These are phyloP conservation scores for Drosophila vallismaia DNA, from an alignment of 2,888 invertebrate species.

Conservation along the genomic window DNA sequence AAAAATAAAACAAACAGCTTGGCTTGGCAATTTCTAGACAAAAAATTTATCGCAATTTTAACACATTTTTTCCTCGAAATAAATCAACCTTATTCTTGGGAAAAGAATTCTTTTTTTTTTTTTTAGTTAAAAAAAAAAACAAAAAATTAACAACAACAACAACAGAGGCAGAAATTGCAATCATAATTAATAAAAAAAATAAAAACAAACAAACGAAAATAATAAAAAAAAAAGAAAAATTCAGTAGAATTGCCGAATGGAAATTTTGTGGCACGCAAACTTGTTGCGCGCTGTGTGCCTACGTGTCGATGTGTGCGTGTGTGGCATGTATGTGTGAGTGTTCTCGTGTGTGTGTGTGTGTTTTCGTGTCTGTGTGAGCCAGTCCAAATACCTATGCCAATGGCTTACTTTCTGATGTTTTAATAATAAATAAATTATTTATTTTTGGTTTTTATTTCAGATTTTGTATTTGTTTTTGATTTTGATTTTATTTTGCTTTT, in stretches of 20 bases:
- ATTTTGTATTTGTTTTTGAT: conserved; percentile 9
- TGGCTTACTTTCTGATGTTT: conserved; percentile 59
- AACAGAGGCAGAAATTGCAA: conserved; percentile 5
- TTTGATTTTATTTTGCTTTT: conserved; percentile 24
- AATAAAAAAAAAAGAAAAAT: conserved; percentile 12
- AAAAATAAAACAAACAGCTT: not conserved
- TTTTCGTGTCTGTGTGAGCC: conserved; percentile 15
- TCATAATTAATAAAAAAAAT: conserved; percentile 21
- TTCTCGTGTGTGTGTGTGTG: conserved; percentile 19
- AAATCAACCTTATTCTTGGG: no score
- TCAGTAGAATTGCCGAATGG: conserved; percentile 47
- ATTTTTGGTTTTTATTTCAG: conserved; percentile 30
- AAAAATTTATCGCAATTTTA: not conserved
- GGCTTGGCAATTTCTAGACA: not conserved
- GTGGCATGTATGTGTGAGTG: conserved; percentile 8
- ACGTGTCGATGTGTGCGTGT: conserved; percentile 14
- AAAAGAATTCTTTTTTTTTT: no score
- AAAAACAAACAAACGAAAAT: conserved; percentile 16
- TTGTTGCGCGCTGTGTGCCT: conserved; percentile 56
- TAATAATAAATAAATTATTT: conserved; percentile 53
- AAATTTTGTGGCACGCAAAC: conserved; percentile 73
- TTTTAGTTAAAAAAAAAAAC: no score
- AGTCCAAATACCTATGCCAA: conserved; percentile 9
- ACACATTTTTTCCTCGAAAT: not conserved
- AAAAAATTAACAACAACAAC: not conserved